Percentiles rank a stretch among this genome's conserved stretches.
Evolutionary conservation across 1,140 invertebrate genomes (phyloP).

Genomic region (Drosophila nasuta): DNA sequence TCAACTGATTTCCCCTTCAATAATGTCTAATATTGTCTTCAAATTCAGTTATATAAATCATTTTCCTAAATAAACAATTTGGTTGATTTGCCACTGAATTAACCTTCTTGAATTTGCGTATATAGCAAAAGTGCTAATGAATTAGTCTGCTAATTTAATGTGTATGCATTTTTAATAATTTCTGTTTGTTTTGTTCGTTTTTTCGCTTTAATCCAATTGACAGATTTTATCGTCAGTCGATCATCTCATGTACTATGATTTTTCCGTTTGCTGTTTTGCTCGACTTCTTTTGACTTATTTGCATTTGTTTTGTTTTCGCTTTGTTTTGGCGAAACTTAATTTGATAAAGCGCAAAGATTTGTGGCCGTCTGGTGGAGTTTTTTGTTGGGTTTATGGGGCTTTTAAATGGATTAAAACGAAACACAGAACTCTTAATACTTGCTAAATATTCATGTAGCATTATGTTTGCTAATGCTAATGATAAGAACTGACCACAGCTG

Average conservation of each 20-base stretch:
- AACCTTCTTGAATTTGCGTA: constrained; percentile 26
- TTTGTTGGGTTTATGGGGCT: constrained; percentile 12
- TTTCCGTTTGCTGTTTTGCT: constrained; percentile 19
- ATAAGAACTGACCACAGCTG: constrained; percentile 29
- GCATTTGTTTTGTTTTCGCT: constrained; percentile 17
- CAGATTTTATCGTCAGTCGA: constrained; percentile 26
- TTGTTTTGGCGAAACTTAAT: not conserved
- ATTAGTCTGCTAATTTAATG: constrained; percentile 46
- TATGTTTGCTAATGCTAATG: constrained; percentile 4
- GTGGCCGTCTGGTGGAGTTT: not conserved
- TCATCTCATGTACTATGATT: constrained; percentile 11
- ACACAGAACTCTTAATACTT: constrained; percentile 3
- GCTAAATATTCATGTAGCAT: constrained; percentile 6
- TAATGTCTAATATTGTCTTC: too few relatives aligned
- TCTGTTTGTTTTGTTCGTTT: constrained; percentile 17
- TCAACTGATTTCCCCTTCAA: too few relatives aligned
- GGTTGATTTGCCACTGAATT: not conserved
- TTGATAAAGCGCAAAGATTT: constrained; percentile 1
- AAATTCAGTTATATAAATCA: not conserved
- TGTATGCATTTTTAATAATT: constrained; percentile 40
- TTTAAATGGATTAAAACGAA: constrained; percentile 5
- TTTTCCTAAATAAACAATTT: not conserved
- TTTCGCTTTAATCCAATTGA: constrained; percentile 31
- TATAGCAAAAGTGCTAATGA: constrained; percentile 41
- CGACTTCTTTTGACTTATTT: constrained; percentile 10